phyloP scores from a whole-genome alignment of 2,113 vertebrate species.

The Corydoras sp. region DNA sequence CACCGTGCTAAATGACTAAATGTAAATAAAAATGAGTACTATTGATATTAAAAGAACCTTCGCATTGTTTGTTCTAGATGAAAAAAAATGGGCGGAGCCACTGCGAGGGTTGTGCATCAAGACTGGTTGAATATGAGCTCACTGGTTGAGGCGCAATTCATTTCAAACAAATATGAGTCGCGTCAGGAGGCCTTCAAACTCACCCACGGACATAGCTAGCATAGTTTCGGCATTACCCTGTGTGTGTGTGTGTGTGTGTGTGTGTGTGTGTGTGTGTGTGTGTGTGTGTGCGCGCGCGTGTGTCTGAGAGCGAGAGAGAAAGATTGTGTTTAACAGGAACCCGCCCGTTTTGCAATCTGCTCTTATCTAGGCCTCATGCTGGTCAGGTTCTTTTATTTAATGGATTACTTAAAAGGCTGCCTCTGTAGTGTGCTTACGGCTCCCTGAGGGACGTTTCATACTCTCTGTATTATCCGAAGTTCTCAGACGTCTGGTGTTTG shows the following conservation, averaged over 20 bases:
- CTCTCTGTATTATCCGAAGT: not conserved
- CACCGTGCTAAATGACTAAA: no score
- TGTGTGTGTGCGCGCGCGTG: no score
- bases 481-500: not conserved
- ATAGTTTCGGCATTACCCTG: constrained; percentile 32
- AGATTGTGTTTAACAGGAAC: constrained; percentile 12
- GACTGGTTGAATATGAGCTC: no score
- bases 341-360: not conserved
- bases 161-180: constrained; percentile 13
- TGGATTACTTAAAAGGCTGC: constrained; percentile 12
- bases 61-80: no score
- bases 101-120: no score
- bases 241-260: constrained; percentile 8
- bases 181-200: constrained; percentile 25
- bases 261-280: not conserved
- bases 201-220: constrained; percentile 40
- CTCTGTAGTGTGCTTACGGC: constrained; percentile 16
- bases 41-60: no score
- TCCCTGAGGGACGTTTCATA: not conserved
- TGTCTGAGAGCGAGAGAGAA: not conserved
- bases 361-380: constrained; percentile 9
- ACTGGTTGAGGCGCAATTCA: no score
- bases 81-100: no score
- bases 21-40: no score
- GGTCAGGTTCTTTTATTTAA: constrained; percentile 13